Percentiles rank a stretch among this genome's conserved stretches.
These are phyloP conservation scores for Thunnus albacares DNA, from an alignment of 2,797 vertebrate genomes.

Conservation along the genomic window DNA sequence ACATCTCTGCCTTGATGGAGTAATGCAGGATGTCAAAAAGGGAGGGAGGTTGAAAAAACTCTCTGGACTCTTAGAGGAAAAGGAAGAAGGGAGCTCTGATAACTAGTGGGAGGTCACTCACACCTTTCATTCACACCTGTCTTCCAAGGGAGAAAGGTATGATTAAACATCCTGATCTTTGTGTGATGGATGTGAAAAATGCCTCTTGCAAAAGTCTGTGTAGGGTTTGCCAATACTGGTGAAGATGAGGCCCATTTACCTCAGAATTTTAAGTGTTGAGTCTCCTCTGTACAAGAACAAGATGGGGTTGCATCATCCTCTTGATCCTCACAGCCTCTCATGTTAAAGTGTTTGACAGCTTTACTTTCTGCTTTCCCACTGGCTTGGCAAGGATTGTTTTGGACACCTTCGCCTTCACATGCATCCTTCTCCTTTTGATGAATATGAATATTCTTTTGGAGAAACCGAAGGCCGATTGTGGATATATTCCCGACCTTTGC, in stretches of 20 bases:
- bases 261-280: constrained; percentile 11
- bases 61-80: neutral
- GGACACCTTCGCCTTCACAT: constrained; percentile 43
- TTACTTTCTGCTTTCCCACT: constrained; percentile 30
- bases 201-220: neutral
- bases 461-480: constrained; percentile 48
- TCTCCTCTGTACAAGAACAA: constrained; percentile 31
- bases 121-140: neutral
- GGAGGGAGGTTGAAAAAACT: neutral
- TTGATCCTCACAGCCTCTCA: constrained; percentile 44
- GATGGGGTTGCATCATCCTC: constrained; percentile 46
- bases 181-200: constrained; percentile 27
- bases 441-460: constrained; percentile 50
- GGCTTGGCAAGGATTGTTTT: constrained; percentile 31
- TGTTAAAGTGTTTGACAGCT: constrained; percentile 49
- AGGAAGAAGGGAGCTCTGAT: neutral
- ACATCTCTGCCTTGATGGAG: constrained; percentile 9
- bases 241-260: constrained; percentile 18
- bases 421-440: constrained; percentile 43
- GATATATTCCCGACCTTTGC: constrained; percentile 55
- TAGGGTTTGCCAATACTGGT: constrained; percentile 19
- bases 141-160: neutral
- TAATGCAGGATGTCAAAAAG: neutral
- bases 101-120: neutral
- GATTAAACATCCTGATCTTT: constrained; percentile 22